These are phyloP conservation scores for Coelopa frigida DNA, from an alignment of 1,140 invertebrate genomes.

Conservation along the genomic window DNA sequence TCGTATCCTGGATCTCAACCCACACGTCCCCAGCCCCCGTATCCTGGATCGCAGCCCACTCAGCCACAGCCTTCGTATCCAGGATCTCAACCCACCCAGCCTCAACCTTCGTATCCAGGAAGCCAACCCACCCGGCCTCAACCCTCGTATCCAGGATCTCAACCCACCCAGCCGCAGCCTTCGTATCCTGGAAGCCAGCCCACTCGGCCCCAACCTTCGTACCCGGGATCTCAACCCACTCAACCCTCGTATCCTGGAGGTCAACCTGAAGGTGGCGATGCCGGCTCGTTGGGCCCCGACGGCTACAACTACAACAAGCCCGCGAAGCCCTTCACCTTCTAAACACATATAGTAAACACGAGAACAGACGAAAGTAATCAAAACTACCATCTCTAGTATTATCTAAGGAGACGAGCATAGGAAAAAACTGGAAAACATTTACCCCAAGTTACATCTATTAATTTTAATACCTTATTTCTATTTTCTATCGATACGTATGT, in stretches of 20 bases:
- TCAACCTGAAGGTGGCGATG: constrained; percentile 11
- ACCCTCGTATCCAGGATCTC: background rate
- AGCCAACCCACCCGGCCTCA: background rate
- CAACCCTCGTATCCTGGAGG: constrained; percentile 5
- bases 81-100: constrained; percentile 8
- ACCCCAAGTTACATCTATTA: no score
- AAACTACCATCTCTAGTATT: background rate
- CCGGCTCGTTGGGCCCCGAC: constrained; percentile 26
- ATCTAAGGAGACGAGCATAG: background rate
- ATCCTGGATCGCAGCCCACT: constrained; percentile 4
- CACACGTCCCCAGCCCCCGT: constrained; percentile 7
- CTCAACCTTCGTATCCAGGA: constrained; percentile 1
- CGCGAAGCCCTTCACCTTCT: constrained; percentile 24
- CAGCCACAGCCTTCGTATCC: constrained; percentile 2
- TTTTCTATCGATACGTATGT: no score
- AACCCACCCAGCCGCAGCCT: constrained; percentile 4
- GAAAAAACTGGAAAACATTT: no score
- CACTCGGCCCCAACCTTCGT: background rate
- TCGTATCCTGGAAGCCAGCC: background rate
- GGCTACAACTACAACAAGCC: constrained; percentile 31
- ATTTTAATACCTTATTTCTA: no score
- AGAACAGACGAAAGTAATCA: background rate
- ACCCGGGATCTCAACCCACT: constrained; percentile 5
- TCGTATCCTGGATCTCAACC: constrained; percentile 1
- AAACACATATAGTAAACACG: constrained; percentile 8